These are phyloP conservation scores for Abscondita cerata DNA, from an alignment of 2,888 invertebrate species.

Conservation along the genomic window DNA sequence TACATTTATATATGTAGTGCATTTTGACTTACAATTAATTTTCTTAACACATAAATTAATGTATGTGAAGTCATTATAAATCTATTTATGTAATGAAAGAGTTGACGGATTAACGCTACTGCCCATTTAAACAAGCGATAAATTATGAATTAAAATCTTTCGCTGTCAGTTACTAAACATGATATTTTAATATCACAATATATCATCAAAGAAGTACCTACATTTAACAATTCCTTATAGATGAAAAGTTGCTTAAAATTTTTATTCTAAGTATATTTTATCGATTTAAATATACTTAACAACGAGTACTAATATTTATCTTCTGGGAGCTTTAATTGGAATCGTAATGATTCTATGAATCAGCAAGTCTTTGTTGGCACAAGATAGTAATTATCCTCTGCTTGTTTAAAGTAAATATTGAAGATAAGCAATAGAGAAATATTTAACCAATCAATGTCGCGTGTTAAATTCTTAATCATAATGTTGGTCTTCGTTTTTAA, in stretches of 20 bases:
- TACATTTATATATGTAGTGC: too few relatives aligned
- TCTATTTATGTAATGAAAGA: slow-evolving; percentile 16
- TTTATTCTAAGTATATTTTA: not conserved
- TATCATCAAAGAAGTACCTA: not conserved
- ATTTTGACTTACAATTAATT: too few relatives aligned
- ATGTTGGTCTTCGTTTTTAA: too few relatives aligned
- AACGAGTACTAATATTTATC: slow-evolving; percentile 22
- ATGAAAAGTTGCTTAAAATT: too few relatives aligned
- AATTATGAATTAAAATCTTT: slow-evolving; percentile 15
- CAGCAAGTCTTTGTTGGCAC: slow-evolving; percentile 37
- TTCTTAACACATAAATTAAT: too few relatives aligned
- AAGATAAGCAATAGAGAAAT: slow-evolving; percentile 22
- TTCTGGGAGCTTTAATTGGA: slow-evolving; percentile 29
- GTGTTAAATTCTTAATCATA: slow-evolving; percentile 22
- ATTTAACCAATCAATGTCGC: slow-evolving; percentile 16
- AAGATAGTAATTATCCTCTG: slow-evolving; percentile 32
- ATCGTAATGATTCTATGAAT: slow-evolving; percentile 35
- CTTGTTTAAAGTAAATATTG: slow-evolving; percentile 34
- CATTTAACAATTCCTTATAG: too few relatives aligned
- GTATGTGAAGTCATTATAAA: slow-evolving; percentile 27
- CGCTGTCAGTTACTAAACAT: slow-evolving; percentile 16
- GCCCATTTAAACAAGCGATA: slow-evolving; percentile 19
- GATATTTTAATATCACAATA: slow-evolving; percentile 19
- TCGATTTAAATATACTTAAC: not conserved
- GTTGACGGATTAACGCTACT: slow-evolving; percentile 17